A percentile compares a stretch with the other conserved stretches of the same genome.
Evolutionary conservation across 2,888 invertebrate species (phyloP).

Genomic region (Eristalinus sepulchralis): DNA sequence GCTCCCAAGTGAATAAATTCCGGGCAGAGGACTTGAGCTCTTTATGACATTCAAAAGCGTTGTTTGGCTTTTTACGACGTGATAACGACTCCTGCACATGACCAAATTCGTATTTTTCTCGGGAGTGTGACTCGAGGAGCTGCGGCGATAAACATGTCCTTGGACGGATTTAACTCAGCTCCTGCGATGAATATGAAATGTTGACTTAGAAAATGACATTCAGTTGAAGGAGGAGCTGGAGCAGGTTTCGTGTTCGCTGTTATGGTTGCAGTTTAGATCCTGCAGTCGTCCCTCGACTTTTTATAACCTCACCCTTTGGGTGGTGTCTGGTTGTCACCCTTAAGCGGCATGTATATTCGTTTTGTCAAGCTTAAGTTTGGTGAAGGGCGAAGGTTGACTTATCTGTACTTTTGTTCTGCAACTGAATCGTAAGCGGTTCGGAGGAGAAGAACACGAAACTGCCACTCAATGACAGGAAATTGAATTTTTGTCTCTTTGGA

Average conservation of each 20-base stretch:
- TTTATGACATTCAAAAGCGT: conserved; percentile 60
- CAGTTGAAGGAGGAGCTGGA: neutral
- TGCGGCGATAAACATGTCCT: conserved; percentile 66
- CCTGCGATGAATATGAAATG: conserved; percentile 49
- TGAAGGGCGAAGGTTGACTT: neutral
- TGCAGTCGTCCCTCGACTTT: conserved; percentile 34
- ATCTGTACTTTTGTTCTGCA: neutral
- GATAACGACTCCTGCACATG: conserved; percentile 64
- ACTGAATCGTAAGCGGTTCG: neutral
- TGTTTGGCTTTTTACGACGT: conserved; percentile 58
- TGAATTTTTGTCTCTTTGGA: neutral
- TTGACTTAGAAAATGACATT: neutral
- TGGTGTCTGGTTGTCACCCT: conserved; percentile 31
- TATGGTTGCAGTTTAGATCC: conserved; percentile 53
- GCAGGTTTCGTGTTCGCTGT: conserved; percentile 1
- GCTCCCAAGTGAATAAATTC: conserved; percentile 55
- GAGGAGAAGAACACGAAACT: conserved; percentile 1
- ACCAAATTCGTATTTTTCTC: conserved; percentile 47
- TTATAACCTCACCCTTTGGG: neutral
- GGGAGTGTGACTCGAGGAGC: conserved; percentile 58
- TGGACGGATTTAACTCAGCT: conserved; percentile 56
- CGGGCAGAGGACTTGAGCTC: conserved; percentile 45
- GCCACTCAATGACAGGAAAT: conserved; percentile 32
- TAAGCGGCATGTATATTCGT: conserved; percentile 21
- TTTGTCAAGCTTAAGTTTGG: neutral